Evolutionary conservation across 1,140 invertebrate genomes (phyloP), one percentile per base, ranked within the genome.

Genomic region (Copidosoma floridanum): DNA sequence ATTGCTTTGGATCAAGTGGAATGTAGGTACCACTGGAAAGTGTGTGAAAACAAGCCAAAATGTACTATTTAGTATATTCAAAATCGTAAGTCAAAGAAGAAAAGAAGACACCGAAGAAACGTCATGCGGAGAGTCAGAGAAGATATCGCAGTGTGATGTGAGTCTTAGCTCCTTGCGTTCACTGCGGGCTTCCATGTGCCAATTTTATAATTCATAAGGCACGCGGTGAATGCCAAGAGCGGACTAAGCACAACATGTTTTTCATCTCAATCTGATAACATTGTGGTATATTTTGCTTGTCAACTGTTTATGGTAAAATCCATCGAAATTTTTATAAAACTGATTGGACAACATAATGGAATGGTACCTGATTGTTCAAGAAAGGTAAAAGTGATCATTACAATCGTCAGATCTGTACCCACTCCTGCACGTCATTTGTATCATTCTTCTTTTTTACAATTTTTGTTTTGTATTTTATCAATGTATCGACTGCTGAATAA

Each of bases 141-240:
- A 62, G 43, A 56, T 51, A 12, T 40, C 52, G 47, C 23, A n/a
- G n/a, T n/a, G n/a, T n/a, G 21, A 51, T 62, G 18, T 79, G 78
- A 79, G 77, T 81, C 76, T 80, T 70, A 78, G 80, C 88, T 90
- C 88, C 88, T 90, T 85, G 88, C 88, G 86, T 90, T 89, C 89
- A 92, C 90, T 92, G 90, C 89, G 85, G 86, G 87, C 84, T 82
- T 84, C 88, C 86, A 87, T 92, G 92, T 92, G 87, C 89, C 84
- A 84, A 78, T 83, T 80, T 80, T 78, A 77, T 78, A 82, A 82
- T 87, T 84, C 90, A 92, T 93, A 93, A 93, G 91, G 91, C 91
- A 93, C 91, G 91, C 91, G 91, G 91, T 93, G 91, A 93, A 93
- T 93, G 91, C 91, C 91, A 93, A 93, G 91, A 92, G 90, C 86